Conservation (phyloP, 2,888 invertebrate species). For the Epinotia demarniana region DNA sequence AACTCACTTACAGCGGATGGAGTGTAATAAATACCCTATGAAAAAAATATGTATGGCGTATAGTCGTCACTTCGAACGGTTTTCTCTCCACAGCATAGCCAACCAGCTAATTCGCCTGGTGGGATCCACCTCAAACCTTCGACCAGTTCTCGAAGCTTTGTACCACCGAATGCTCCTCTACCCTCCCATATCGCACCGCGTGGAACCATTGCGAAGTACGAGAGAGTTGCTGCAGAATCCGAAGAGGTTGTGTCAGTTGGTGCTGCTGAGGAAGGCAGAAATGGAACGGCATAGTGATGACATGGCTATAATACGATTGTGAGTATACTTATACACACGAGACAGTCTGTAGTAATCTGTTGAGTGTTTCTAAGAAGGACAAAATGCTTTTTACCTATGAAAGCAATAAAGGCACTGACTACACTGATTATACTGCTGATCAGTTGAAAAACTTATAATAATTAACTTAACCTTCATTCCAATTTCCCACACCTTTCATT, state of each 20-base stretch:
- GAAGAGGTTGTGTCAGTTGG: constrained; percentile 90
- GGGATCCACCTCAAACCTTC: constrained; percentile 93
- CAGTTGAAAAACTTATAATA: too few relatives aligned
- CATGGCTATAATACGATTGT: constrained; percentile 93
- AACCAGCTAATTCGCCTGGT: constrained; percentile 95
- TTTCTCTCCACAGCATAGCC: constrained; percentile 88
- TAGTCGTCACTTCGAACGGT: background rate
- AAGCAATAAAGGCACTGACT: too few relatives aligned
- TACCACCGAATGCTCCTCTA: constrained; percentile 96
- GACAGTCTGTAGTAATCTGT: too few relatives aligned
- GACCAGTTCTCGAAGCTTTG: constrained; percentile 96
- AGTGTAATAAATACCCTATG: background rate
- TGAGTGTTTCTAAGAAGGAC: too few relatives aligned
- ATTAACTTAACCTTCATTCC: too few relatives aligned
- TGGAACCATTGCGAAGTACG: constrained; percentile 93
- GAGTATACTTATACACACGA: constrained; percentile 61
- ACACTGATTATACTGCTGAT: too few relatives aligned
- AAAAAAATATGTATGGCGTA: background rate
- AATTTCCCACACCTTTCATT: too few relatives aligned
- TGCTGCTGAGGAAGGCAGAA: constrained; percentile 87
- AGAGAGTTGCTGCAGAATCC: constrained; percentile 92
- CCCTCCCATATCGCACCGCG: constrained; percentile 93
- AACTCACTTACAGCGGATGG: background rate
- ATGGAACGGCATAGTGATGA: constrained; percentile 86
- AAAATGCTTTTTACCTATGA: too few relatives aligned